Conservation (phyloP, 2,888 invertebrate species). For the Euspilapteryx auroguttella region DNA sequence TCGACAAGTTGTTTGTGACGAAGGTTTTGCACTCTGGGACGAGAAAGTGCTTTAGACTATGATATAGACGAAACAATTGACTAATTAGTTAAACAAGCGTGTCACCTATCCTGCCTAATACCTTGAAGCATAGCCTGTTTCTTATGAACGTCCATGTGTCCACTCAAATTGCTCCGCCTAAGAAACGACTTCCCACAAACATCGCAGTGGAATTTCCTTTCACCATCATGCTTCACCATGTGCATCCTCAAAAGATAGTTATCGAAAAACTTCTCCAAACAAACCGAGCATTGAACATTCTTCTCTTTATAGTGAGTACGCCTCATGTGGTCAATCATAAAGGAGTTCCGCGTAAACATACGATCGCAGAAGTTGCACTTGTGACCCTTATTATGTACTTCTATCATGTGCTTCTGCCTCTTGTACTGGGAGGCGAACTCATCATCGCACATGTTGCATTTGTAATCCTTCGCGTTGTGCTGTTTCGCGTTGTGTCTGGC, state of each 20-base stretch:
- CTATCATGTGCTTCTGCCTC: constrained; percentile 52
- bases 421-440: constrained; percentile 53
- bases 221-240: constrained; percentile 56
- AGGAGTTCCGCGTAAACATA: constrained; percentile 47
- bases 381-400: constrained; percentile 42
- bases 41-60: no score
- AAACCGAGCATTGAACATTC: constrained; percentile 37
- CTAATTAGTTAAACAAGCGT: no score
- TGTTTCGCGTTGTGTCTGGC: constrained; percentile 35
- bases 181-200: constrained; percentile 61
- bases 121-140: constrained; percentile 24
- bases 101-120: no score
- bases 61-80: no score
- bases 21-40: no score
- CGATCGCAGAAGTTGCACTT: constrained; percentile 36
- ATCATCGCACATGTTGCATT: constrained; percentile 39
- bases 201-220: constrained; percentile 55
- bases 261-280: constrained; percentile 41
- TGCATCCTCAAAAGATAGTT: constrained; percentile 41
- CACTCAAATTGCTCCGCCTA: constrained; percentile 59
- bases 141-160: constrained; percentile 56
- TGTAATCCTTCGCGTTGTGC: constrained; percentile 38
- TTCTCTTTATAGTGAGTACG: constrained; percentile 48
- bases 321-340: constrained; percentile 42
- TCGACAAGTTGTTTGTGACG: no score